Percentiles rank a stretch among this genome's conserved stretches.
Evolutionary conservation across 2,797 vertebrate species (phyloP).

Genomic region (Leucoraja ocellata): DNA sequence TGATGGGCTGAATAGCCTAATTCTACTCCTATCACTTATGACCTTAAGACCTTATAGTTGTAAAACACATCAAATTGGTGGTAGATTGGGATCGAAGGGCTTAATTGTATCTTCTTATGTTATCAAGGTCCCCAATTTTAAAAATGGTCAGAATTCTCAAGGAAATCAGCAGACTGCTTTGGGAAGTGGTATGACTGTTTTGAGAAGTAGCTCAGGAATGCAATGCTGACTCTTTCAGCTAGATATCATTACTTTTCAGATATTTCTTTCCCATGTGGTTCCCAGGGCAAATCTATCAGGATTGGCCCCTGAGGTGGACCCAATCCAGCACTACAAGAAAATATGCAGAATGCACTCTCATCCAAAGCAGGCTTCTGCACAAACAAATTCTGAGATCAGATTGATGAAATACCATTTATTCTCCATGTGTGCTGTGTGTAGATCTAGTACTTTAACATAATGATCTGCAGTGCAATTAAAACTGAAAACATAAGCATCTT

Average conservation of each 20-base stretch:
- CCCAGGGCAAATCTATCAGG: conserved; percentile 10
- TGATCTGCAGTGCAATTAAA: conserved; percentile 23
- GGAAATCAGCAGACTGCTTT: neutral
- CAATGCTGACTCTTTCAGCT: neutral
- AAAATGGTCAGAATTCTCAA: neutral
- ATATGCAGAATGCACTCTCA: conserved; percentile 7
- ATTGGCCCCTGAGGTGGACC: conserved; percentile 10
- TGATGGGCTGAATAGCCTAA: neutral
- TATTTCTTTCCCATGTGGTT: conserved; percentile 14
- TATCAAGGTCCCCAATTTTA: neutral
- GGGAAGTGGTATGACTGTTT: neutral
- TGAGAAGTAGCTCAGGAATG: neutral
- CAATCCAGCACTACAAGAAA: neutral
- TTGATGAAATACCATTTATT: conserved; percentile 28
- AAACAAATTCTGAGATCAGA: conserved; percentile 25
- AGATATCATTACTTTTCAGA: conserved; percentile 10
- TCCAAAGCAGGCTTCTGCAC: conserved; percentile 17
- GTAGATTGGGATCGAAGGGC: neutral
- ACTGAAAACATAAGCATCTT: neutral
- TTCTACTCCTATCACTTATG: too few relatives aligned
- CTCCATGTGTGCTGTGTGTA: conserved; percentile 7
- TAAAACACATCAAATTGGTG: neutral
- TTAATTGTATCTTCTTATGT: neutral
- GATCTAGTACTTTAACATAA: conserved; percentile 11
- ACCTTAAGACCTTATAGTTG: too few relatives aligned